These are phyloP conservation scores for Leucozona laternaria DNA, from an alignment of 2,888 invertebrate genomes.

Conservation along the genomic window DNA sequence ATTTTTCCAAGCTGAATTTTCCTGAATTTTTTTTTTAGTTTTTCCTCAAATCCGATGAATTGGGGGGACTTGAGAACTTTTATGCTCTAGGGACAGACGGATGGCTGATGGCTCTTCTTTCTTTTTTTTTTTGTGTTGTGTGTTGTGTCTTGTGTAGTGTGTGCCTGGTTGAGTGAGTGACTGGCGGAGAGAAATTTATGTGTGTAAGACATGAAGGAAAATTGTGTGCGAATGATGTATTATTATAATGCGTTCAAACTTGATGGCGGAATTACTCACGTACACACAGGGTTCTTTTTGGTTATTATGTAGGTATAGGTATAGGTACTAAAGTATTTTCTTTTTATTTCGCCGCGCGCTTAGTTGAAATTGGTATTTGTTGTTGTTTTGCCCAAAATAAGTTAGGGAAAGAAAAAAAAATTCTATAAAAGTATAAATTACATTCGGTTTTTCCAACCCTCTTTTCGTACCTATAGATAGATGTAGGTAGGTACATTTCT, in stretches of 20 bases:
- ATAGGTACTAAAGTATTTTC: slow-evolving; percentile 9
- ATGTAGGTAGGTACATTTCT: no score
- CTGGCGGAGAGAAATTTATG: slow-evolving; percentile 76
- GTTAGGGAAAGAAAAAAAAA: background rate
- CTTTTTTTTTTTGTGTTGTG: slow-evolving; percentile 21
- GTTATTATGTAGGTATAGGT: slow-evolving; percentile 4
- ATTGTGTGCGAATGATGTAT: slow-evolving; percentile 78
- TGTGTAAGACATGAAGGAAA: slow-evolving; percentile 76
- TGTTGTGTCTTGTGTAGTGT: slow-evolving; percentile 26
- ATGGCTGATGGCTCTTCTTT: slow-evolving; percentile 34
- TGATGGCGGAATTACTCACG: slow-evolving; percentile 76
- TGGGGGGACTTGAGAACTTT: slow-evolving; percentile 28
- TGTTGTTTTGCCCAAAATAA: slow-evolving; percentile 49
- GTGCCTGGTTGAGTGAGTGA: slow-evolving; percentile 55
- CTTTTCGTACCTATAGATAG: background rate
- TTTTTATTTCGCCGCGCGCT: slow-evolving; percentile 44
- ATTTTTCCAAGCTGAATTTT: slow-evolving; percentile 23
- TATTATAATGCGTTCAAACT: slow-evolving; percentile 76
- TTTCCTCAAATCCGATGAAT: slow-evolving; percentile 24
- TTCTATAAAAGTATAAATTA: slow-evolving; percentile 47
- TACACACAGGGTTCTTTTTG: slow-evolving; percentile 66
- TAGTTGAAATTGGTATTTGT: slow-evolving; percentile 52
- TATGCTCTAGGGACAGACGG: slow-evolving; percentile 19
- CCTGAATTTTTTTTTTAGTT: slow-evolving; percentile 34
- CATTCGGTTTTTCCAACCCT: slow-evolving; percentile 43